phyloP scores from a whole-genome alignment of 2,888 invertebrate species.

The Achlya flavicornis region DNA sequence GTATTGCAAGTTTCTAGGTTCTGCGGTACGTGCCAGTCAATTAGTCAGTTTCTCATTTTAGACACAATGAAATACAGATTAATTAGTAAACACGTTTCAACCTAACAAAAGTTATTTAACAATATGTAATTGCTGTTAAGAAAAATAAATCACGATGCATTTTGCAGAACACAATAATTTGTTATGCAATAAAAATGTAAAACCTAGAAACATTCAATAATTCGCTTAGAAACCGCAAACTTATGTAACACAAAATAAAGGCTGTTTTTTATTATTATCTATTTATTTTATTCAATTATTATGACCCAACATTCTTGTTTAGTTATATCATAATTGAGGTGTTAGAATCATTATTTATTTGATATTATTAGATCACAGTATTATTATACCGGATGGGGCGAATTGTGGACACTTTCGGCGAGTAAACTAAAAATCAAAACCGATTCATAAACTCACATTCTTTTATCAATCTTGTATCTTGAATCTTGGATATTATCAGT shows the following conservation, averaged over 20 bases:
- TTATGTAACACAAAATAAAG: constrained; percentile 11
- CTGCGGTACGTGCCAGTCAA: too few relatives aligned
- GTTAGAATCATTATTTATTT: not conserved
- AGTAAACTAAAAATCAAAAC: too few relatives aligned
- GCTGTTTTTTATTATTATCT: not conserved
- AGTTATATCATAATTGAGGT: not conserved
- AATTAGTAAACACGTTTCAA: too few relatives aligned
- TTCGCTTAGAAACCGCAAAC: constrained; percentile 9
- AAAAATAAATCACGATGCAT: not conserved
- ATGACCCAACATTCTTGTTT: constrained; percentile 9
- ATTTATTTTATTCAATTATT: constrained; percentile 15
- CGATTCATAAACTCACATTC: too few relatives aligned
- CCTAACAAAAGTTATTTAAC: not conserved
- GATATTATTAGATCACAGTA: not conserved
- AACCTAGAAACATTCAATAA: not conserved
- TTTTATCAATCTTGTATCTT: too few relatives aligned
- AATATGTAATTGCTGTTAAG: not conserved
- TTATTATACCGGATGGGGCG: too few relatives aligned
- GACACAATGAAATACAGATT: too few relatives aligned
- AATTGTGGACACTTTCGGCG: too few relatives aligned
- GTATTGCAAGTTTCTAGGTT: too few relatives aligned
- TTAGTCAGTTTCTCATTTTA: too few relatives aligned
- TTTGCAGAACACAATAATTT: not conserved
- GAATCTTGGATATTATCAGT: too few relatives aligned
- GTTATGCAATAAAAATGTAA: constrained; percentile 16